Evolutionary conservation across 1,140 invertebrate genomes (phyloP).

Genomic region (Harpegnathos saltator): DNA sequence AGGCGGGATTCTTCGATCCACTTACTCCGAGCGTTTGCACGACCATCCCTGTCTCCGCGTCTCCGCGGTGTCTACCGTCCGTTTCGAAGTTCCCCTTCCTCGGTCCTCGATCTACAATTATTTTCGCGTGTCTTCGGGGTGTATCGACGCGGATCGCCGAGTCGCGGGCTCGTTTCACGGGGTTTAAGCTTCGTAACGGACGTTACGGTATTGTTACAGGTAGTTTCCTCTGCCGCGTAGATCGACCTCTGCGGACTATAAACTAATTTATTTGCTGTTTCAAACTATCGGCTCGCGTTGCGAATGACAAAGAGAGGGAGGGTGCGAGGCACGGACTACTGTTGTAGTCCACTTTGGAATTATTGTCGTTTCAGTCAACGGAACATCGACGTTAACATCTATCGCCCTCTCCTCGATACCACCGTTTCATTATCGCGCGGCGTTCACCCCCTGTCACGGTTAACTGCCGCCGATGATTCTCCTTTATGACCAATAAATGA

Average conservation of each 20-base stretch:
- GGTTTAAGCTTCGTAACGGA: too few species aligned
- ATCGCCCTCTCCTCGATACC: not conserved
- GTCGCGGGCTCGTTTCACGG: too few species aligned
- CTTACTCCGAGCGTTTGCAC: not conserved
- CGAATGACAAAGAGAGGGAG: not conserved
- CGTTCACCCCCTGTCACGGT: not conserved
- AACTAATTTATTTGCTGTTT: conserved; percentile 41
- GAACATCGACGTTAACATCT: conserved; percentile 1
- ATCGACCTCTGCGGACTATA: not conserved
- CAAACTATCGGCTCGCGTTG: conserved; percentile 5
- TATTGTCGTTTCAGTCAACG: conserved; percentile 9
- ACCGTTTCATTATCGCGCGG: not conserved
- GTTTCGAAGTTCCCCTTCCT: not conserved
- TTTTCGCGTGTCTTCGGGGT: too few species aligned
- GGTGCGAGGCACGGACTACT: not conserved
- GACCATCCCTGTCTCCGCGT: not conserved
- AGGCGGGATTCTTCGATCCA: not conserved
- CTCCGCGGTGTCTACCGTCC: not conserved
- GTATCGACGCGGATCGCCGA: too few species aligned
- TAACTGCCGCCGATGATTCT: conserved; percentile 16
- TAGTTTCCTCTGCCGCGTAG: not conserved
- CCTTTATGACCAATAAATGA: conserved; percentile 11
- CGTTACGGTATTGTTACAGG: too few species aligned
- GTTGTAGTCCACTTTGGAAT: not conserved
- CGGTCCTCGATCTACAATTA: too few species aligned